phyloP scores from a whole-genome alignment of 2,797 vertebrate species.

The Chaetophractus vellerosus region DNA sequence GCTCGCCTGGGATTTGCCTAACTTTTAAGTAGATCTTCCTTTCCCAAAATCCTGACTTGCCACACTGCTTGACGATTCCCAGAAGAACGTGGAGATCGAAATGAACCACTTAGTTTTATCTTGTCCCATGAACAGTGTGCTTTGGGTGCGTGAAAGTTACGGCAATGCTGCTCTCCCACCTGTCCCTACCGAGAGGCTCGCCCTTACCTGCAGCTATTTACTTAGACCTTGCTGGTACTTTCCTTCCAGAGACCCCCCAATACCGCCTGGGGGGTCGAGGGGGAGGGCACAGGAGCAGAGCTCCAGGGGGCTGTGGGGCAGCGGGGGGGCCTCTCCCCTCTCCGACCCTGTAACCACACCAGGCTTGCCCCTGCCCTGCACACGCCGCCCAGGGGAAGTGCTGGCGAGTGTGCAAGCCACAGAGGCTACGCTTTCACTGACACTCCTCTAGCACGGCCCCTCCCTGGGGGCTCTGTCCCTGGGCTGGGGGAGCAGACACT shows the following conservation, averaged over 20 bases:
- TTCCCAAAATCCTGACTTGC: background rate
- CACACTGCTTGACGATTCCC: background rate
- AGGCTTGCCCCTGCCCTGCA: background rate
- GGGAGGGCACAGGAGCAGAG: background rate
- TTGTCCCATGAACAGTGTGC: background rate
- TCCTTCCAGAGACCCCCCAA: background rate
- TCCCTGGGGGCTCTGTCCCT: background rate
- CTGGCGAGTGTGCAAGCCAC: fast-evolving
- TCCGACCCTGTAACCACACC: background rate
- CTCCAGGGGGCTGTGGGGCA: background rate
- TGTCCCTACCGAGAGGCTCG: background rate
- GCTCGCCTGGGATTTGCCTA: background rate
- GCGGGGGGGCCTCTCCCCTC: background rate
- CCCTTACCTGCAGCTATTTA: background rate
- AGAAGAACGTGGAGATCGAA: background rate
- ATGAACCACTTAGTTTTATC: background rate
- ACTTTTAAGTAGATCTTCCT: background rate
- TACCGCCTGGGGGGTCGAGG: background rate
- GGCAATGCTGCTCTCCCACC: background rate
- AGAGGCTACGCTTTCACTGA: background rate
- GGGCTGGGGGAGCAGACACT: background rate
- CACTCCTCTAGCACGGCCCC: background rate
- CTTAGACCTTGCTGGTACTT: too few species aligned
- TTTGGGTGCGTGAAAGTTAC: background rate
- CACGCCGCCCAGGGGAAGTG: background rate